Evolutionary conservation across 2,797 vertebrate genomes (phyloP), one percentile per base, ranked within the genome.

Genomic region (Oreonectes daqikongensis): DNA sequence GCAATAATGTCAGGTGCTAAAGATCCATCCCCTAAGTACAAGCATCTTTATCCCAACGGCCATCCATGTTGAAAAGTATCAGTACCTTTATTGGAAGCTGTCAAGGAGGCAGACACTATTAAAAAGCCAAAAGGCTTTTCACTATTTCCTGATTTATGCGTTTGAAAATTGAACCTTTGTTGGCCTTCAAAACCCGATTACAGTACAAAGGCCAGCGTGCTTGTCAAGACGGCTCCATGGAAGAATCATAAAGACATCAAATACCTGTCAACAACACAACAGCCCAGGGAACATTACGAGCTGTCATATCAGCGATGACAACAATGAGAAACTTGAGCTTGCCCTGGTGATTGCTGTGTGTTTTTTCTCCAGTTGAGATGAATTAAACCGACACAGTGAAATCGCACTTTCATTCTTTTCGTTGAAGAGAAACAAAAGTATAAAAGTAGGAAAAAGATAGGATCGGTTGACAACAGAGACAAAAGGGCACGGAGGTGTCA

Each of bases 201-300:
- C 40, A 22, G 15, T 17, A 72, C 53, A 76, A 69, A 76, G 65
- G 40, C 69, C 60, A 60, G 60, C 17, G 55, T 15, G 22, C 22
- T 48, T 59, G 67, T 48, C 72, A 52, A 57, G 28, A 52, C 57
- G 26, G 57, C 50, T 69, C 65, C 70, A 40, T 20, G 17, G 28
- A 30, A 61, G 59, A 79, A 53, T 42, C 67, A 55, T 75, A 46
- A 78, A 66, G 64, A 67, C 68, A 63, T 78, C 72, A 72, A 76
- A 76, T 71, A 35, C 40, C 61, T 40, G 66, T 69, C 71, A 40
- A 55, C 28, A 40, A 28, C 66, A 60, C 26, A 52, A 73, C 24
- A 50, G 12, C 35, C 55, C 15, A 7, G 68, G 24, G 61, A 63
- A 68, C 67, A 63, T 63, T 76, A 70, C 61, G 20, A 67, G 52